Base-by-base conservation (phyloP, 2,888 invertebrate species). In the Xanthorhoe designata region DNA sequence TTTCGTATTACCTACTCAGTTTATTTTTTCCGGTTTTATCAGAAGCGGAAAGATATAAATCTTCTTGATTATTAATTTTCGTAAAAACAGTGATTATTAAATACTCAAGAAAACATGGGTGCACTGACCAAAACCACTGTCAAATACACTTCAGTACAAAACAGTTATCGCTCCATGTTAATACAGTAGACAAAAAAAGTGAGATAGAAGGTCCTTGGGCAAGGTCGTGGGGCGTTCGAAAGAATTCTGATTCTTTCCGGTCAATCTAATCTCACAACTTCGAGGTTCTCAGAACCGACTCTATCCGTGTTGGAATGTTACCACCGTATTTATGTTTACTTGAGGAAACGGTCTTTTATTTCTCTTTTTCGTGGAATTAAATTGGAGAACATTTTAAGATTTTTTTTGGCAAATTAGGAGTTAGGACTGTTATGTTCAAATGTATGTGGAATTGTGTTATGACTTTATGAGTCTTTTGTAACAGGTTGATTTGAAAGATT, bases 181-280 rank as follows among this genome's bases (percentile, higher is more conserved):
- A 42, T 42, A 42, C 38, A 42, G 38, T 13, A 13, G 5, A 42
- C 13, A 42, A 10, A 29, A 54, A 35, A 66, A 53, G 19, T 29
- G 10, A 51, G 55, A 54, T 54, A 47, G 49, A 54, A 47, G 54
- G 76, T 69, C 83, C 78, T 80, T 81, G 81, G 60, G 71, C 81
- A 83, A 83, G 83, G 81, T 73, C 83, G 65, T 54, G 53, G 54
- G 51, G 56, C 67, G 60, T 71, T 71, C 57, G 65, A 67, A 60
- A 68, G 51, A 68, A 74, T 77, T 72, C 70, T 74, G 74, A 79
- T 78, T 78, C 78, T 78, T 78, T 83, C 81, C 83, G 83, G 83
- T 76, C 73, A 59, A 63, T 68, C 61, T 42, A 32, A 54, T 57
- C 55, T 29, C 6, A 50, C 15, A 19, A 55, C 24, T 52, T 49